Percentiles rank a stretch among this genome's conserved stretches.
phyloP scores from a whole-genome alignment of 1,140 invertebrate genomes.

The Patella vulgata region DNA sequence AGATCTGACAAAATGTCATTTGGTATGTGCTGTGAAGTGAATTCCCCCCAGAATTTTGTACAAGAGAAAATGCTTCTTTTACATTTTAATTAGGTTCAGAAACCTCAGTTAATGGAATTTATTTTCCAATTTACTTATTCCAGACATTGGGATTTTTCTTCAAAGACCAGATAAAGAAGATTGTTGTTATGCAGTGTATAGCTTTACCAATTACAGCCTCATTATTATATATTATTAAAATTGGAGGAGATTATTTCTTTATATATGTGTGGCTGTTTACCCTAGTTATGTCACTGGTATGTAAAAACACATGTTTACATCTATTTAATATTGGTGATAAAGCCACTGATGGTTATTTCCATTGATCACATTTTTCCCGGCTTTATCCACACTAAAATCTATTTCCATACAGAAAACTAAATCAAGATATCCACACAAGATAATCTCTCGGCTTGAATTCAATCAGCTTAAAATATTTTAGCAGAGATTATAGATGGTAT shows the following conservation, averaged over 20 bases:
- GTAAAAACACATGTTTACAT: constrained; percentile 25
- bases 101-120: too few relatives aligned
- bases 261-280: constrained; percentile 94
- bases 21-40: too few relatives aligned
- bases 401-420: background rate
- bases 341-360: too few relatives aligned
- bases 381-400: too few relatives aligned
- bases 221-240: constrained; percentile 89
- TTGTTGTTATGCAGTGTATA: constrained; percentile 81
- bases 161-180: constrained; percentile 93
- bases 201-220: constrained; percentile 82
- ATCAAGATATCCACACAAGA: too few relatives aligned
- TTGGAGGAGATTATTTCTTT: constrained; percentile 86
- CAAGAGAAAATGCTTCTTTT: too few relatives aligned
- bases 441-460: background rate
- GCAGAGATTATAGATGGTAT: too few relatives aligned
- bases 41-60: too few relatives aligned
- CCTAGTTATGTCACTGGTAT: constrained; percentile 73
- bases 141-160: constrained; percentile 91
- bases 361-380: too few relatives aligned
- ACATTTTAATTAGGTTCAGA: too few relatives aligned
- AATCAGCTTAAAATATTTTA: background rate
- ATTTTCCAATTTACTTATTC: constrained; percentile 35
- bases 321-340: background rate
- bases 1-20: too few relatives aligned